A percentile compares a stretch with the other conserved stretches of the same genome.
Conservation (phyloP, 2,797 vertebrate species). For the Lagocephalus sceleratus region DNA sequence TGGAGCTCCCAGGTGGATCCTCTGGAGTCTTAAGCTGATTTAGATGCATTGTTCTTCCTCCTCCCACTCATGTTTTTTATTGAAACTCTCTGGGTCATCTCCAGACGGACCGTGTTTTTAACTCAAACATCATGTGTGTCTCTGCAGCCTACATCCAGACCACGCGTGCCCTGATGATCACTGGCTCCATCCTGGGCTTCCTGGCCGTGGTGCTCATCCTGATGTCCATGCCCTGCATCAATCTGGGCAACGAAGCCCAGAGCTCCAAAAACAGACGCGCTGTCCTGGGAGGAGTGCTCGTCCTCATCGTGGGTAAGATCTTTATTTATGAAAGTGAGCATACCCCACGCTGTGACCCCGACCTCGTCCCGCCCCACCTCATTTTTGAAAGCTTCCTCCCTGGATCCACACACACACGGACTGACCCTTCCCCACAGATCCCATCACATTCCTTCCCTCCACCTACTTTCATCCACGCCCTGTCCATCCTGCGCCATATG, state of each 20-base stretch:
- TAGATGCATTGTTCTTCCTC: background rate
- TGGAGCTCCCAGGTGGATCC: slow-evolving; percentile 87
- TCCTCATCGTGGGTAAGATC: slow-evolving; percentile 87
- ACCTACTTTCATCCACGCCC: slow-evolving; percentile 68
- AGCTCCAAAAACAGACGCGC: slow-evolving; percentile 87
- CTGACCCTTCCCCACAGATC: slow-evolving; percentile 23
- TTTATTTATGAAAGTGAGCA: too few relatives aligned
- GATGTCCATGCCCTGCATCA: slow-evolving; percentile 91
- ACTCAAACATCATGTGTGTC: slow-evolving; percentile 2
- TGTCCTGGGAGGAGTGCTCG: slow-evolving; percentile 85
- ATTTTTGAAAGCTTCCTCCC: background rate
- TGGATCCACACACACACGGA: slow-evolving; percentile 16
- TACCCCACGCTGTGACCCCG: too few relatives aligned
- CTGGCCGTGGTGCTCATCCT: slow-evolving; percentile 85
- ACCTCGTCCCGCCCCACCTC: too few relatives aligned
- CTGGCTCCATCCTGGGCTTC: slow-evolving; percentile 86
- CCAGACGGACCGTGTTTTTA: background rate
- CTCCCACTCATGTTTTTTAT: background rate
- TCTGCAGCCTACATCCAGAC: slow-evolving; percentile 89
- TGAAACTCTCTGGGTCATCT: background rate
- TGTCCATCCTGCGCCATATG: slow-evolving; percentile 47
- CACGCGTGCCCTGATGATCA: slow-evolving; percentile 91
- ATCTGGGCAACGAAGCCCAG: slow-evolving; percentile 84
- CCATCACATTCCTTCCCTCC: slow-evolving; percentile 60
- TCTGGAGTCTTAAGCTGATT: background rate